These are phyloP conservation scores for Terebella lapidaria DNA, from an alignment of 2,888 invertebrate species.

Conservation along the genomic window DNA sequence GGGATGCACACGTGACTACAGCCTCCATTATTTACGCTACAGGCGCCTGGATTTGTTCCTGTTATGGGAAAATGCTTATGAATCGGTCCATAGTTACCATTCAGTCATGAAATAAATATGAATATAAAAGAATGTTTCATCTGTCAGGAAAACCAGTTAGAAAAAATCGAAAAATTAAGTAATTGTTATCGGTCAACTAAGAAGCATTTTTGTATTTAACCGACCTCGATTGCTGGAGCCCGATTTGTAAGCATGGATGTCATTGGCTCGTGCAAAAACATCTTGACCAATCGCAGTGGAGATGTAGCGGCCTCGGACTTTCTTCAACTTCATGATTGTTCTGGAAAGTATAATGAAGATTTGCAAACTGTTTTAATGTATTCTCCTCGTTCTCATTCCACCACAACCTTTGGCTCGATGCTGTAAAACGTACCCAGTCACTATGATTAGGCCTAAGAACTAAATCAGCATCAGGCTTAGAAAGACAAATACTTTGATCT, in stretches of 20 bases:
- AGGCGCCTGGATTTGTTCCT: slow-evolving; percentile 27
- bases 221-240: slow-evolving; percentile 30
- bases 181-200: too few species aligned
- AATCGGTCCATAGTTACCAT: too few species aligned
- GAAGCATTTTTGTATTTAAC: too few species aligned
- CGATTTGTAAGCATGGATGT: slow-evolving; percentile 36
- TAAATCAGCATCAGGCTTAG: too few species aligned
- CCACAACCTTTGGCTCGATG: neutral
- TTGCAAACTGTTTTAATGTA: neutral
- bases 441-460: too few species aligned
- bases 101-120: too few species aligned
- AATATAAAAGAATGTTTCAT: too few species aligned
- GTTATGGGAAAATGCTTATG: too few species aligned
- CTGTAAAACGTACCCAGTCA: too few species aligned
- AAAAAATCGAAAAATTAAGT: too few species aligned
- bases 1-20: slow-evolving; percentile 40
- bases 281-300: slow-evolving; percentile 27
- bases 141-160: too few species aligned
- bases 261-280: slow-evolving; percentile 39
- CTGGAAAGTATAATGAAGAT: slow-evolving; percentile 2
- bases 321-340: neutral
- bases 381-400: neutral
- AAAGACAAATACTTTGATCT: too few species aligned
- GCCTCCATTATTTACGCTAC: slow-evolving; percentile 17
- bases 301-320: neutral